Evolutionary conservation across 1,140 invertebrate species (phyloP).

Genomic region (Homalodisca vitripennis): DNA sequence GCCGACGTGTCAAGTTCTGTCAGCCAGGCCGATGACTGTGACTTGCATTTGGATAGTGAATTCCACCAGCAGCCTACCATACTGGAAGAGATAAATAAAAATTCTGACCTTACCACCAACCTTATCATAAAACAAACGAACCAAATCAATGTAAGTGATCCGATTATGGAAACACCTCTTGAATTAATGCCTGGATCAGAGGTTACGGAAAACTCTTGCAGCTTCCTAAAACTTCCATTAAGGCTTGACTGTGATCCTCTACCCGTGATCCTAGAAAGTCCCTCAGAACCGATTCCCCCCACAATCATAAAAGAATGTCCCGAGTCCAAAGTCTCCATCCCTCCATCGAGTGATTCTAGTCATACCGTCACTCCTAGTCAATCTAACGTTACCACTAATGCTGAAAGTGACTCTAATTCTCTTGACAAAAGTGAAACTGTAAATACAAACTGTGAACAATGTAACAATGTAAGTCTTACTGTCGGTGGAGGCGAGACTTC

Average conservation of each 20-base stretch:
- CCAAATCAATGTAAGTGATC: constrained; percentile 34
- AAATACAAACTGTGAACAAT: constrained; percentile 13
- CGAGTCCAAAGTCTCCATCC: not conserved
- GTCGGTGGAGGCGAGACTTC: constrained; percentile 5
- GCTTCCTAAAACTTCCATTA: constrained; percentile 25
- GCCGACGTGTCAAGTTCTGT: constrained; percentile 74
- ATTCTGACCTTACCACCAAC: not conserved
- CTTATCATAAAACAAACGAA: constrained; percentile 9
- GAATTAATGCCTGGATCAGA: constrained; percentile 5
- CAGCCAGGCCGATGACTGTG: constrained; percentile 64
- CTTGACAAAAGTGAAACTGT: not conserved
- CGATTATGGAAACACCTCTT: not conserved
- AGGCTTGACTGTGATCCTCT: constrained; percentile 31
- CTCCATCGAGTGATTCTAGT: constrained; percentile 3
- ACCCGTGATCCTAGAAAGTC: constrained; percentile 35
- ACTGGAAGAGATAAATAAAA: constrained; percentile 34
- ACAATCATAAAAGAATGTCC: constrained; percentile 17
- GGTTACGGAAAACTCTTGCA: constrained; percentile 7
- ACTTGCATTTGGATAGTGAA: constrained; percentile 42
- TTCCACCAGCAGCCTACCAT: constrained; percentile 38
- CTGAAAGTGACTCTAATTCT: constrained; percentile 8
- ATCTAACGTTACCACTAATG: constrained; percentile 4
- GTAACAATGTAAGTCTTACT: not conserved
- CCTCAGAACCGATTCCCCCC: constrained; percentile 33
- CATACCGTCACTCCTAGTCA: not conserved